Evolutionary conservation across 2,113 vertebrate genomes (phyloP).

Genomic region (Carettochelys insculpta): DNA sequence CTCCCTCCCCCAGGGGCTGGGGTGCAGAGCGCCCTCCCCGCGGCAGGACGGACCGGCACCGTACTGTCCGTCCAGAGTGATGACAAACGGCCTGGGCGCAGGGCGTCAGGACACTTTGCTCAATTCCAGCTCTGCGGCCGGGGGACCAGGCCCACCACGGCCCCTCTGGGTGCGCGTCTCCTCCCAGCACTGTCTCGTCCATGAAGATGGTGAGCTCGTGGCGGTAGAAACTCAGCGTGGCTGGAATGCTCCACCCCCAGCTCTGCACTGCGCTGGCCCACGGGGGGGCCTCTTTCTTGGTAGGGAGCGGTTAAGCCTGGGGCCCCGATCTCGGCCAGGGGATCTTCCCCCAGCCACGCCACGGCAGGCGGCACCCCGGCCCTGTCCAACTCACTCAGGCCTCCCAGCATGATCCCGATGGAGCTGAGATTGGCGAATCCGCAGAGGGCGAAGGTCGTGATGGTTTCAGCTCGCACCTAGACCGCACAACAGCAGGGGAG

Average conservation of each 20-base stretch:
- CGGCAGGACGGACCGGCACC: not conserved
- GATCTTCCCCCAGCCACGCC: not conserved
- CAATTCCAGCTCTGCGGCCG: not conserved
- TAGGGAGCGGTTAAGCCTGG: not conserved
- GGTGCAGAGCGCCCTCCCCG: not conserved
- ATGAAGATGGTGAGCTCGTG: not conserved
- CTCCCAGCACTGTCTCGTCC: not conserved
- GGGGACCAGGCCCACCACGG: not conserved
- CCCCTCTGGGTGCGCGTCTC: not conserved
- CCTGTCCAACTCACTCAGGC: constrained; percentile 87
- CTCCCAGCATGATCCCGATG: constrained; percentile 91
- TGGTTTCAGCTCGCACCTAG: constrained; percentile 88
- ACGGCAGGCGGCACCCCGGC: not conserved
- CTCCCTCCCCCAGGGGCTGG: not conserved
- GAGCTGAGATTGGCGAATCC: constrained; percentile 95
- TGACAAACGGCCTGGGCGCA: not conserved
- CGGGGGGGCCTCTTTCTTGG: not conserved
- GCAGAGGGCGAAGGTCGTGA: constrained; percentile 90
- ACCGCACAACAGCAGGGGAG: not conserved
- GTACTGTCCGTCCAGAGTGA: not conserved
- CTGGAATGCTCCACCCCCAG: too few species aligned
- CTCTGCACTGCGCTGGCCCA: too few species aligned
- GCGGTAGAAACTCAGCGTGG: not conserved
- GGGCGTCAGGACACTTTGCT: not conserved
- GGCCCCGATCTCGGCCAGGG: not conserved